Evolutionary conservation across 2,797 vertebrate genomes (phyloP).

Genomic region (Thripadectes ignobilis): DNA sequence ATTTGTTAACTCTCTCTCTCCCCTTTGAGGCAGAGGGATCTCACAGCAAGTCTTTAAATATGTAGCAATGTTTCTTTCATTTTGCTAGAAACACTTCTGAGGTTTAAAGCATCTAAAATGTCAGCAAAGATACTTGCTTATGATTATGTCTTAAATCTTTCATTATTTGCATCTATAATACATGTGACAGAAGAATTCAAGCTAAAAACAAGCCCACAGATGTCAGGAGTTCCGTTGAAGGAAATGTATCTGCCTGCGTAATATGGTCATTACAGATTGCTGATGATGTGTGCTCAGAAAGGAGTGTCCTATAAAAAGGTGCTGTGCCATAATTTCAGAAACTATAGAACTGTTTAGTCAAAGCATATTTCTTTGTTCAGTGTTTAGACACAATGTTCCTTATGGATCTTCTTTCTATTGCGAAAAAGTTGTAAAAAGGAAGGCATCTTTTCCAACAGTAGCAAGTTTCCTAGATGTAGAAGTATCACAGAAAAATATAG

Average conservation of each 20-base stretch:
- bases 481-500: not conserved
- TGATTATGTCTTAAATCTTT: not conserved
- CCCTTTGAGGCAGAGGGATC: not conserved
- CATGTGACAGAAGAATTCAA: not conserved
- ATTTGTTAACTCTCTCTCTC: not conserved
- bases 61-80: not conserved
- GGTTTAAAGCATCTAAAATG: not conserved
- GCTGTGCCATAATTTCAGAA: not conserved
- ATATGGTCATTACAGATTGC: not conserved
- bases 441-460: not conserved
- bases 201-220: not conserved
- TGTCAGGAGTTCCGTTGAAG: not conserved
- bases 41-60: not conserved
- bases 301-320: not conserved
- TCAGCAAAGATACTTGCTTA: not conserved
- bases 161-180: not conserved
- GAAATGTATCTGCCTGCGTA: not conserved
- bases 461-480: not conserved
- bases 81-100: not conserved
- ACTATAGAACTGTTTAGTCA: not conserved
- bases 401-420: not conserved
- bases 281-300: not conserved
- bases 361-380: not conserved
- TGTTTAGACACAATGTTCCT: not conserved
- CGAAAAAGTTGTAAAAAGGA: not conserved